Percentiles rank a stretch among this genome's conserved stretches.
These are phyloP conservation scores for Thaumetopoea pityocampa DNA, from an alignment of 1,140 invertebrate genomes.

Conservation along the genomic window DNA sequence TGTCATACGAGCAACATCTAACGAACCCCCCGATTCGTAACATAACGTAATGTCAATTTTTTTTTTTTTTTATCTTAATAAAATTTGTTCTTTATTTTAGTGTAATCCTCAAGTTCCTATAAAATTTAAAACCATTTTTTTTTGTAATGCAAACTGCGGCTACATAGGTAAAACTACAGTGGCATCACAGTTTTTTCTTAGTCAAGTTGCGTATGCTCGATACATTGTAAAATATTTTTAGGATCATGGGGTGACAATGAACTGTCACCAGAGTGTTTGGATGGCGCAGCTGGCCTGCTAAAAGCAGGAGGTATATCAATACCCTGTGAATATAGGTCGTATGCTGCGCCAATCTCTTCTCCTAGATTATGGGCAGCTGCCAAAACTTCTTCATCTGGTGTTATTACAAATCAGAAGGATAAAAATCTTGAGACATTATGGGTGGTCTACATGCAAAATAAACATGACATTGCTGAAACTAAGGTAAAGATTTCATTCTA, in stretches of 20 bases:
- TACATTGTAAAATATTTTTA: slow-evolving; percentile 25
- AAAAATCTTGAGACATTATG: slow-evolving; percentile 91
- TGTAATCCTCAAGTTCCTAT: no score
- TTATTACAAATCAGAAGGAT: slow-evolving; percentile 32
- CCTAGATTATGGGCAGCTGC: slow-evolving; percentile 73
- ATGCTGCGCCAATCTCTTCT: slow-evolving; percentile 87
- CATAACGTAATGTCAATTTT: no score
- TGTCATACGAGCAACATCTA: no score
- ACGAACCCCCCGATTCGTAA: no score
- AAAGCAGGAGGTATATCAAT: slow-evolving; percentile 95
- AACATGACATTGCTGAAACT: slow-evolving; percentile 87
- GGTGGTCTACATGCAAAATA: slow-evolving; percentile 95
- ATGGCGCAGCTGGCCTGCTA: slow-evolving; percentile 93
- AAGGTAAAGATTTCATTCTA: slow-evolving; percentile 78
- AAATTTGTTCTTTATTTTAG: no score
- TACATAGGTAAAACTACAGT: no score
- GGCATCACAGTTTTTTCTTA: no score
- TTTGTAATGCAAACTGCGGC: no score
- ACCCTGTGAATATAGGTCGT: slow-evolving; percentile 93
- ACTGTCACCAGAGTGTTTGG: slow-evolving; percentile 98
- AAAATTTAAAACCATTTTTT: no score
- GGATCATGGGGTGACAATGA: slow-evolving; percentile 99
- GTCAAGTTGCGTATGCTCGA: no score
- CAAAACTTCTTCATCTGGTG: slow-evolving; percentile 34
- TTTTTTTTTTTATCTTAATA: no score